Evolutionary conservation across 1,140 invertebrate genomes (phyloP).

Genomic region (Cotesia vestalis): DNA sequence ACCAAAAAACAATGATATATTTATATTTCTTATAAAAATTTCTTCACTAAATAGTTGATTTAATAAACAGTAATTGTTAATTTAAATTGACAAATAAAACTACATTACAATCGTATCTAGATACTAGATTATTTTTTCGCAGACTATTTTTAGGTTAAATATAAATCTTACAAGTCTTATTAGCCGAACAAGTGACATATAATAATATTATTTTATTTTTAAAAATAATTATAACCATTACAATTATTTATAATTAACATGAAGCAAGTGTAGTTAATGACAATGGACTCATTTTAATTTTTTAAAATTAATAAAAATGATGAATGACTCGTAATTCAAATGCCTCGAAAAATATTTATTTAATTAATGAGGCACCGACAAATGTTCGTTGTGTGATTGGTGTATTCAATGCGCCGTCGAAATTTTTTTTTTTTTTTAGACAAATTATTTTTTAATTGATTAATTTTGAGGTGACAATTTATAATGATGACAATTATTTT

Average conservation of each 20-base stretch:
- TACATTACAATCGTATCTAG: conserved; percentile 24
- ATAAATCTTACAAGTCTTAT: background rate
- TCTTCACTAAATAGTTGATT: too few species aligned
- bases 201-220: conserved; percentile 1
- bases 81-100: conserved; percentile 12
- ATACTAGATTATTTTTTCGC: conserved; percentile 9
- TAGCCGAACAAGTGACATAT: background rate
- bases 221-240: background rate
- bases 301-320: too few species aligned
- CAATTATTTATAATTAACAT: background rate
- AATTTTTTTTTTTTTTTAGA: background rate
- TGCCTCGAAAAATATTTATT: background rate
- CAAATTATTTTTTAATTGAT: background rate
- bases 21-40: too few species aligned
- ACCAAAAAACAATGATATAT: too few species aligned
- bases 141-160: background rate
- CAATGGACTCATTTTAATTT: background rate
- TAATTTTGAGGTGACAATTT: background rate
- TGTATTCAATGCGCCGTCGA: conserved; percentile 18
- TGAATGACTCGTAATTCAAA: background rate
- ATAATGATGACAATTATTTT: conserved; percentile 6
- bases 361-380: conserved; percentile 46
- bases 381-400: conserved; percentile 42
- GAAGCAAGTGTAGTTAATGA: conserved; percentile 1
- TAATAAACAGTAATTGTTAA: background rate